Percentiles rank a stretch among this genome's conserved stretches.
Evolutionary conservation across 2,797 vertebrate genomes (phyloP).

Genomic region (Gephyroberyx darwinii): DNA sequence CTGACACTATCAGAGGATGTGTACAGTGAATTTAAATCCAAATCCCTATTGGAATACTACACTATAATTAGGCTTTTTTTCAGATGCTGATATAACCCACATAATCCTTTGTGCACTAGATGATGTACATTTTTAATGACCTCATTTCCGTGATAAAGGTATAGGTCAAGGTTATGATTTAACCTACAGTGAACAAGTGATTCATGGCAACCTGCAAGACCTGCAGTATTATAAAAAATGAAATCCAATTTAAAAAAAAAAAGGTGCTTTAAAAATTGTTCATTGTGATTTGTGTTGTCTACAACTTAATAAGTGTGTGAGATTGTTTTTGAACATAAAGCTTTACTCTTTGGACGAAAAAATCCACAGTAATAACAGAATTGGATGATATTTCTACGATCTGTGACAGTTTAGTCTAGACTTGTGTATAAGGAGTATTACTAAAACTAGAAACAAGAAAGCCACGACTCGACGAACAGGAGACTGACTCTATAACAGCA

Average conservation of each 20-base stretch:
- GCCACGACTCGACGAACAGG: no score
- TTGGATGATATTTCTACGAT: no score
- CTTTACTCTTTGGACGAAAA: no score
- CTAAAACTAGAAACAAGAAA: no score
- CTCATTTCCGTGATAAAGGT: slow-evolving; percentile 62
- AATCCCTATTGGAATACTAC: slow-evolving; percentile 25
- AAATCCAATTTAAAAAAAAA: neutral
- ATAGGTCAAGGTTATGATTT: slow-evolving; percentile 51
- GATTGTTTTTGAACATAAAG: no score
- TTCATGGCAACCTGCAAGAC: neutral
- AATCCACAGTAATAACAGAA: no score
- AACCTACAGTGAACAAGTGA: slow-evolving; percentile 5
- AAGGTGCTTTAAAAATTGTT: no score
- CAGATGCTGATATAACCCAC: slow-evolving; percentile 63
- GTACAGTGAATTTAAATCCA: slow-evolving; percentile 8
- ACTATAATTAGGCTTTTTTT: slow-evolving; percentile 62
- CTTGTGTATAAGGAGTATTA: no score
- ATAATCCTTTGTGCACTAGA: slow-evolving; percentile 50
- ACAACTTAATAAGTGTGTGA: no score
- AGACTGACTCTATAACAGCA: no score
- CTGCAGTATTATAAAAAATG: neutral
- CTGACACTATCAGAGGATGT: neutral
- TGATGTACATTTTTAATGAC: slow-evolving; percentile 65
- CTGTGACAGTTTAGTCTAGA: no score
- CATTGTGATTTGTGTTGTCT: no score